These are phyloP conservation scores for Danio jaintianensis DNA, from an alignment of 2,797 vertebrate genomes.

Conservation along the genomic window DNA sequence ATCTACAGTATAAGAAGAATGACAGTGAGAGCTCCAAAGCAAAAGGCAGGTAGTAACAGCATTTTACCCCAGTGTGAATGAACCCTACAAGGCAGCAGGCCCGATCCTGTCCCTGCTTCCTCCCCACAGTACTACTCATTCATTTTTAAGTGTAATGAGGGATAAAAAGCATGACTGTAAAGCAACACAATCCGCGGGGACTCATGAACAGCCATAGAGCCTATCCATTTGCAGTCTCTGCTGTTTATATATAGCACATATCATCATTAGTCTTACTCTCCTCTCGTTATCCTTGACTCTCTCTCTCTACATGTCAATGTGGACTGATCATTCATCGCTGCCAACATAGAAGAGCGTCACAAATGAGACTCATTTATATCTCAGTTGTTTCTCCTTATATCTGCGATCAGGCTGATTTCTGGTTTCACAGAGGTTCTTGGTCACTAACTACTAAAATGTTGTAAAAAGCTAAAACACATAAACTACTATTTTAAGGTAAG, in stretches of 20 bases:
- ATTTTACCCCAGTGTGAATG: not conserved
- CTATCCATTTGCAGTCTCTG: constrained; percentile 62
- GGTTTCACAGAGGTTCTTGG: not conserved
- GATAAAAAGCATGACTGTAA: constrained; percentile 35
- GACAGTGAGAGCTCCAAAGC: not conserved
- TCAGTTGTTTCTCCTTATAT: constrained; percentile 1
- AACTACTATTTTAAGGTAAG: too few species aligned
- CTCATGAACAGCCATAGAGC: constrained; percentile 22
- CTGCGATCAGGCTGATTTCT: not conserved
- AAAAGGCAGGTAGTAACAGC: constrained; percentile 17
- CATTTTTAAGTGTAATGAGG: constrained; percentile 44
- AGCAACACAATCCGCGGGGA: constrained; percentile 30
- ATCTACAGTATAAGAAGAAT: not conserved
- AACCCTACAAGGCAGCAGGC: constrained; percentile 21
- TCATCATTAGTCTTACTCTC: constrained; percentile 42
- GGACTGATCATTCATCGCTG: constrained; percentile 19
- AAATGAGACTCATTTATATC: not conserved
- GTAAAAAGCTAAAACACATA: not conserved
- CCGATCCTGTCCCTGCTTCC: constrained; percentile 2
- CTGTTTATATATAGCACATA: constrained; percentile 61
- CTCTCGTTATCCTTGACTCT: not conserved
- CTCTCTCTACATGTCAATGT: constrained; percentile 17
- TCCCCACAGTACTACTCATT: constrained; percentile 26
- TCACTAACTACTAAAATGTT: not conserved
- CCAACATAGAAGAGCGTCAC: not conserved